Evolutionary conservation across 2,113 vertebrate genomes (phyloP), one percentile per base, ranked within the genome.

Genomic region (Garra rufa): DNA sequence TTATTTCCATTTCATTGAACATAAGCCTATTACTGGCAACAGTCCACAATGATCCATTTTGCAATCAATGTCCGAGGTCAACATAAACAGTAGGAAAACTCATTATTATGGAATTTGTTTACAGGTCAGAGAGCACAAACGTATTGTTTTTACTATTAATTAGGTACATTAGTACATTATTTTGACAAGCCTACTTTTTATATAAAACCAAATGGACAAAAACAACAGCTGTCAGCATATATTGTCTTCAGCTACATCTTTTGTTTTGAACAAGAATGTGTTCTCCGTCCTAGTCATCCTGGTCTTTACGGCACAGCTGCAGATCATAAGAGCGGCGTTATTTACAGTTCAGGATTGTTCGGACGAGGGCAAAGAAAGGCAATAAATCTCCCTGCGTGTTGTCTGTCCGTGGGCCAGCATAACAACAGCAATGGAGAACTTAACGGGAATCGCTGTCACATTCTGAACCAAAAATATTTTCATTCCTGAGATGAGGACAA

Each of bases 281-380:
- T 61, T 48, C 75, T 28, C 57, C 19, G n/a, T 77, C 79, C 17
- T 34, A 52, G n/a, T 8, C 82, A 52, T 80, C 69, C 81, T 75
- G 24, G 52, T 75, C 80, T 65, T 75, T 65, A 46, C 46, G 4
- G 84, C 80, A 61, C 87, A 65, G 83, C 83, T 87, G 83, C 86
- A 73, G 65, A 88, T 82, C 74, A 43, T 69, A 75, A 48, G 50
- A 69, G 46, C 65, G 43, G 41, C 59, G 61, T 83, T 83, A 88
- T 88, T 88, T 88, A 85, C 83, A 88, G 87, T 88, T 88, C 87
- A 85, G 87, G 84, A 83, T 83, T 83, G 65, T 71, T 83, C 44
- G 30, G 81, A 84, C 57, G 70, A 80, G 87, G 84, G 87, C 81
- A 88, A 76, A 83, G 85, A 88, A 88, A 88, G 77, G 84, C 81